phyloP scores from a whole-genome alignment of 2,113 vertebrate species.

The Heterotis niloticus region DNA sequence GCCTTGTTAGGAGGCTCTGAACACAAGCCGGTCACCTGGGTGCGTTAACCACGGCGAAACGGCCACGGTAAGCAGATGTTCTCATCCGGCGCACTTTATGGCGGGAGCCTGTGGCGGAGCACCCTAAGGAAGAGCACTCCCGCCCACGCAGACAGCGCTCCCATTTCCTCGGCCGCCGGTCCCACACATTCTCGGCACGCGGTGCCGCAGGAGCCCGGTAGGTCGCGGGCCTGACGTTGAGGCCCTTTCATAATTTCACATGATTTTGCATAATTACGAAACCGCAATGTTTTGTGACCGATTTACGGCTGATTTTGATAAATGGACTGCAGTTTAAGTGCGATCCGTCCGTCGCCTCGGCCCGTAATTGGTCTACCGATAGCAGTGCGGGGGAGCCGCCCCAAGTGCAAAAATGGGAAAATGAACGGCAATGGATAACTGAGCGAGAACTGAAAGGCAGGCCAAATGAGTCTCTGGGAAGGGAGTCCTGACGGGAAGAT shows the following conservation, averaged over 20 bases:
- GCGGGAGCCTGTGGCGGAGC: too few species aligned
- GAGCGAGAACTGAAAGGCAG: constrained; percentile 17
- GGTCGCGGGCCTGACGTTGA: not conserved
- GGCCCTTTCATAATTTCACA: not conserved
- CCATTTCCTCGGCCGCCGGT: not conserved
- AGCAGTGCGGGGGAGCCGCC: constrained; percentile 39
- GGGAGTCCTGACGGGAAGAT: constrained; percentile 30
- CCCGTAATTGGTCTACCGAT: constrained; percentile 50
- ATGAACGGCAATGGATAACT: constrained; percentile 32
- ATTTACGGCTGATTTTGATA: constrained; percentile 54
- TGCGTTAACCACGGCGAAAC: not conserved
- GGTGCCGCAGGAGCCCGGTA: not conserved
- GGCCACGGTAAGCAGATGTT: not conserved
- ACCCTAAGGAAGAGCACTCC: too few species aligned
- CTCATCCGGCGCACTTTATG: too few species aligned
- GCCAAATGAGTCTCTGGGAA: constrained; percentile 21
- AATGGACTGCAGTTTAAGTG: constrained; percentile 53
- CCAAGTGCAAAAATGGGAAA: constrained; percentile 39
- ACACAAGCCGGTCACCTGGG: not conserved
- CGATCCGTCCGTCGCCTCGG: constrained; percentile 40
- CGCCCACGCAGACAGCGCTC: too few species aligned
- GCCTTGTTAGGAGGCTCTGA: too few species aligned
- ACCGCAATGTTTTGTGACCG: constrained; percentile 49
- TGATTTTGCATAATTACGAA: constrained; percentile 35
- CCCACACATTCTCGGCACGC: not conserved